Evolutionary conservation across 2,113 vertebrate species (phyloP).

Genomic region (Aix galericulata): DNA sequence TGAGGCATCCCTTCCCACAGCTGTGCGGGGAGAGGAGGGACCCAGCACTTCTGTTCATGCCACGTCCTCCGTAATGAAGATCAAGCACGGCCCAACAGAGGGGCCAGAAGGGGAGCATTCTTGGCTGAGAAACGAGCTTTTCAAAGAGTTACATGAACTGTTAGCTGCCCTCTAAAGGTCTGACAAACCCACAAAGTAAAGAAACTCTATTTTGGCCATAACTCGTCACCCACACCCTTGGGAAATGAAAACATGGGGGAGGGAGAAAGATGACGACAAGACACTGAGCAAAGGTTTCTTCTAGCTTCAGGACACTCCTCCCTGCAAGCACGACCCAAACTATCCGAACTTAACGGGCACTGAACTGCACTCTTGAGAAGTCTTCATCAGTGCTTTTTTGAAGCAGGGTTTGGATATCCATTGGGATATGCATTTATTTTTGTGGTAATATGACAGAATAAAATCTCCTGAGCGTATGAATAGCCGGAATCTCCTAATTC

Average conservation of each 20-base stretch:
- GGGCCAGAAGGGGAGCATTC: neutral
- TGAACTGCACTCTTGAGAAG: neutral
- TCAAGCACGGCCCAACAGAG: neutral
- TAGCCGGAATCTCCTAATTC: neutral
- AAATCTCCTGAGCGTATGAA: accelerated
- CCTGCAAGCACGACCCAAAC: neutral
- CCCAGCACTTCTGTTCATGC: neutral
- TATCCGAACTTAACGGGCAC: accelerated
- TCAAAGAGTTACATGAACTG: neutral
- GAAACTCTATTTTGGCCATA: neutral
- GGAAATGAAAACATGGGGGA: neutral
- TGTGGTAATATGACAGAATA: neutral
- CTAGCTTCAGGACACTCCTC: neutral
- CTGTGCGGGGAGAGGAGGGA: neutral
- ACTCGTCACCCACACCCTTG: neutral
- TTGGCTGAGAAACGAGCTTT: neutral
- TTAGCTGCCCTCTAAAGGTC: neutral
- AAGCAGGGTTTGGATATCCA: neutral
- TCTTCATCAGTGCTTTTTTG: too few species aligned
- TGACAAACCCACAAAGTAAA: neutral
- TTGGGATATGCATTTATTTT: neutral
- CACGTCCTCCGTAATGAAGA: neutral
- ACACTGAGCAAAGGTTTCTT: neutral
- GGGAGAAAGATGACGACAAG: neutral
- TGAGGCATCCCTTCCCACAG: neutral